Evolutionary conservation across 2,888 invertebrate genomes (phyloP).

Genomic region (Lycophotia porphyrea): DNA sequence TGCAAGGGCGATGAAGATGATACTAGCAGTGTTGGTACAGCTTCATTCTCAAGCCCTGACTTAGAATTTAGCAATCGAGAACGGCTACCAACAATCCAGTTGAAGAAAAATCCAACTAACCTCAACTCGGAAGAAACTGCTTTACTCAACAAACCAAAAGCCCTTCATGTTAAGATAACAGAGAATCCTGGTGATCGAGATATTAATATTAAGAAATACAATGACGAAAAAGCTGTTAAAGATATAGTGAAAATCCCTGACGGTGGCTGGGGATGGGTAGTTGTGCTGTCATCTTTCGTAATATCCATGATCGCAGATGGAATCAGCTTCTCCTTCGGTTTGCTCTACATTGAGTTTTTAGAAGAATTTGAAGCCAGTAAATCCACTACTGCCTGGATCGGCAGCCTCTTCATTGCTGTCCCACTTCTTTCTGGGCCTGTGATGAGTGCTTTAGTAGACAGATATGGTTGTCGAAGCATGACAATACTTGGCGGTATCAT

Average conservation of each 20-base stretch:
- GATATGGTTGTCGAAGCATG: conserved; percentile 95
- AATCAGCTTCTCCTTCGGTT: conserved; percentile 97
- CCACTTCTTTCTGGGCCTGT: conserved; percentile 96
- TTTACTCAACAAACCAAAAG: conserved; percentile 58
- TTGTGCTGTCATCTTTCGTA: conserved; percentile 95
- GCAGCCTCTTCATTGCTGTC: conserved; percentile 96
- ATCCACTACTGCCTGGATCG: conserved; percentile 97
- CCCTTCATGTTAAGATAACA: conserved; percentile 69
- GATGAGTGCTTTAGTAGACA: conserved; percentile 95
- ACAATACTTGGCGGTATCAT: conserved; percentile 94
- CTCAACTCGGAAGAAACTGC: conserved; percentile 50
- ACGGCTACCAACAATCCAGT: conserved; percentile 66
- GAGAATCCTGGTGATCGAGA: conserved; percentile 70
- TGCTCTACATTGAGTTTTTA: conserved; percentile 95
- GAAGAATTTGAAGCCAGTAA: conserved; percentile 95
- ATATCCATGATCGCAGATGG: conserved; percentile 98
- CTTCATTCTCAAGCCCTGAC: conserved; percentile 84
- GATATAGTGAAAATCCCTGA: conserved; percentile 92
- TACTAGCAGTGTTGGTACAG: conserved; percentile 76
- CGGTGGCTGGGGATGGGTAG: conserved; percentile 97
- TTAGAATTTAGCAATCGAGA: conserved; percentile 79
- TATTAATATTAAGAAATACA: conserved; percentile 64
- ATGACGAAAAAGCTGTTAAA: conserved; percentile 63
- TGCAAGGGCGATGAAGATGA: conserved; percentile 86
- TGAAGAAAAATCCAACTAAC: conserved; percentile 68